Evolutionary conservation across 2,888 invertebrate species (phyloP), one percentile per base, ranked within the genome.

Genomic region (Ophonus ardosiacus): DNA sequence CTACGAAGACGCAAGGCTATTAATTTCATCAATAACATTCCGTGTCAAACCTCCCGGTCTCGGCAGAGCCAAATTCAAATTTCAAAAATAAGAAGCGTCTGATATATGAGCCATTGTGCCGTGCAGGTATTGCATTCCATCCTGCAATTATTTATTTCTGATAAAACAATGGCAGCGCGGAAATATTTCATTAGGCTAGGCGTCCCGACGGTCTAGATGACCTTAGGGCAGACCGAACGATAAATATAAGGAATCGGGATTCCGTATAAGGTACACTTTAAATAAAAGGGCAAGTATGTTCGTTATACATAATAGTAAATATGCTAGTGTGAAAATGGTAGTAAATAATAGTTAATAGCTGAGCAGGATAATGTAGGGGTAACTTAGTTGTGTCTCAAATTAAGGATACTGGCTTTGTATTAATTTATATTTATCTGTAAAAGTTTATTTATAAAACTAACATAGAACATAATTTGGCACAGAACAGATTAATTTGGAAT

Each of bases 241-340:
- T 74, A 71, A 63, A 63, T 63, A 68, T n/a, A 38, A 38, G 31
- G 63, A 63, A 31, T 6, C 5, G 6, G 31, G 18, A 24, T 15
- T 15, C 63, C 31, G 6, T 31, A 31, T 31, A 63, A 63, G 8
- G 13, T 24, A 24, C 63, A 24, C 24, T 24, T 63, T 61, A 38
- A 57, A 80, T 89, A 89, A 88, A 88, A 88, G 88, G 89, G 88
- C 88, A 89, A 89, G 88, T 88, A 88, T 90, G 90, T 90, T 90
- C 43, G 10, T 10, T 51, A 51, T 10, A 51, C 13, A 51, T 51
- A 13, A 51, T 51, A 31, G 5, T 31, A 31, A 31, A 31, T 31
- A 31, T 31, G 31, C 31, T 1, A 31, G 31, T 4, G 6, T 5
- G 3, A 31, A 1, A 31, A 31, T 31, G 5, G n/a, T n/a, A n/a